Conservation (phyloP, 2,888 invertebrate species). For the Temnothorax unifasciatus region DNA sequence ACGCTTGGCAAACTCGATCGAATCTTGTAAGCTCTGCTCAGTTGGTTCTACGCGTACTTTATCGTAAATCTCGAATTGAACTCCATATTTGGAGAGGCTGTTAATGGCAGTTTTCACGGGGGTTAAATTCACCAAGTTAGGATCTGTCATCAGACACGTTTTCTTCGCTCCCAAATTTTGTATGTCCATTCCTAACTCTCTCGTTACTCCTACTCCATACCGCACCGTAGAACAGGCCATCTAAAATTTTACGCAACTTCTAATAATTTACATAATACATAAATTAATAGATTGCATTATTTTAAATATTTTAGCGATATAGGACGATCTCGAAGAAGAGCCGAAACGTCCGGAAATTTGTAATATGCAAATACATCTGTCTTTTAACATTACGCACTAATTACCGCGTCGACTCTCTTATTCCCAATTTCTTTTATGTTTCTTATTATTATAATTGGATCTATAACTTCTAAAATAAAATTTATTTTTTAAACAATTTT, state of each 20-base stretch:
- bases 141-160: slow-evolving; percentile 95
- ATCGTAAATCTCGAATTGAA: slow-evolving; percentile 93
- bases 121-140: slow-evolving; percentile 90
- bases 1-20: slow-evolving; percentile 91
- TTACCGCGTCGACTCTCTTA: too few relatives aligned
- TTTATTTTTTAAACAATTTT: not conserved
- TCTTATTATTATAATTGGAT: too few relatives aligned
- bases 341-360: too few relatives aligned
- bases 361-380: too few relatives aligned
- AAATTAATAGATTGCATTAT: slow-evolving; percentile 4
- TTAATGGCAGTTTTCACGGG: slow-evolving; percentile 92
- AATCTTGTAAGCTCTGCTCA: slow-evolving; percentile 91
- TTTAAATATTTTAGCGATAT: not conserved
- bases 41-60: slow-evolving; percentile 95
- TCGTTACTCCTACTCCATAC: slow-evolving; percentile 95
- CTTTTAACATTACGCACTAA: too few relatives aligned
- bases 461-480: too few relatives aligned
- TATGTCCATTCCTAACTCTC: slow-evolving; percentile 94
- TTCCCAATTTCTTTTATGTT: too few relatives aligned
- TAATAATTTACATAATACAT: not conserved
- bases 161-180: slow-evolving; percentile 92
- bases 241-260: slow-evolving; percentile 85
- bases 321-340: too few relatives aligned
- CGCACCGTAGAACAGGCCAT: slow-evolving; percentile 96
- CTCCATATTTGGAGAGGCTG: slow-evolving; percentile 90